Conservation (phyloP, 2,888 invertebrate species). For the Hirtodrosophila cameraria region DNA sequence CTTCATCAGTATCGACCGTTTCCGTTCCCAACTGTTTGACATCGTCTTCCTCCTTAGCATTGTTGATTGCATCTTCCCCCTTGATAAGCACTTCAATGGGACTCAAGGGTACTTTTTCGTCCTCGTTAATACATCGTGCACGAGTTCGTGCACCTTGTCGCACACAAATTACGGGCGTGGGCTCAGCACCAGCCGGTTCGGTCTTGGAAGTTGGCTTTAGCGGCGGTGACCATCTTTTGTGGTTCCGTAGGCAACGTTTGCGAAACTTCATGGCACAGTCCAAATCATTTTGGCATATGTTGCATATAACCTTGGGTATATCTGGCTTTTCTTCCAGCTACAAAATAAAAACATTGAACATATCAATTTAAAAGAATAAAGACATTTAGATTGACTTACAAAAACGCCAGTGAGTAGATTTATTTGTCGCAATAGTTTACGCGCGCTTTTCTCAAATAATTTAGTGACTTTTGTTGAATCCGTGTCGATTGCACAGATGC, state of each 20-base stretch:
- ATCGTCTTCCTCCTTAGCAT: slow-evolving; percentile 32
- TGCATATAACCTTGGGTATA: slow-evolving; percentile 60
- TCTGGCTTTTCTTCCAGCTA: slow-evolving; percentile 42
- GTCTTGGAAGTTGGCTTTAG: not conserved
- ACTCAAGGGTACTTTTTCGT: slow-evolving; percentile 15
- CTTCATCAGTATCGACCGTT: no score
- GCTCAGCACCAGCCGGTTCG: not conserved
- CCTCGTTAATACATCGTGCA: not conserved
- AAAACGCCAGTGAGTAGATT: slow-evolving; percentile 55
- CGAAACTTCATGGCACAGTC: slow-evolving; percentile 58
- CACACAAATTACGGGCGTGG: slow-evolving; percentile 4
- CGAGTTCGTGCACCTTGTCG: slow-evolving; percentile 49
- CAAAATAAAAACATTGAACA: no score
- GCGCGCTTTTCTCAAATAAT: slow-evolving; percentile 41
- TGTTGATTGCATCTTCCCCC: slow-evolving; percentile 31
- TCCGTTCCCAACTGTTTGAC: slow-evolving; percentile 57
- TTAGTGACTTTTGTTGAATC: slow-evolving; percentile 34
- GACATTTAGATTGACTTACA: slow-evolving; percentile 41
- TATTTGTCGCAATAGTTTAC: slow-evolving; percentile 52
- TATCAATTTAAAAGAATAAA: not conserved
- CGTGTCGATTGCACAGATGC: slow-evolving; percentile 52
- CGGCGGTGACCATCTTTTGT: slow-evolving; percentile 50
- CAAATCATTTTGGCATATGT: slow-evolving; percentile 50
- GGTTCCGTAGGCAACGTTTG: slow-evolving; percentile 58
- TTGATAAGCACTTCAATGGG: slow-evolving; percentile 57